These are phyloP conservation scores for Panulirus ornatus DNA, from an alignment of 1,140 invertebrate species.

Conservation along the genomic window DNA sequence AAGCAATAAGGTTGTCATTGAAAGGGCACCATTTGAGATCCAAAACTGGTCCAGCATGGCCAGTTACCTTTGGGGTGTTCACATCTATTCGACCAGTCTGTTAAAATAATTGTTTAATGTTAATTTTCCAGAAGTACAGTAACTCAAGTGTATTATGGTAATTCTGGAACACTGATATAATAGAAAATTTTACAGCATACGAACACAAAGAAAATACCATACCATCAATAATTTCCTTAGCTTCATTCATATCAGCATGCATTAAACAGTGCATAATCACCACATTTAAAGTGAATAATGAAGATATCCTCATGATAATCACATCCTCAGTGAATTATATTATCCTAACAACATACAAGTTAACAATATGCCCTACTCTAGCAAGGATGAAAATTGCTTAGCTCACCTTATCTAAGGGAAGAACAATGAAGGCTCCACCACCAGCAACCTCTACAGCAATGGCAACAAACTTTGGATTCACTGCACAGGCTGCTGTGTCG, in stretches of 20 bases:
- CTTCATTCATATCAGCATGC: too few relatives aligned
- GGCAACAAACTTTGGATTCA: slow-evolving; percentile 96
- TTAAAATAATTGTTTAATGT: neutral
- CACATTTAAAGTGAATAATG: too few relatives aligned
- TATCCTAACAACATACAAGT: too few relatives aligned
- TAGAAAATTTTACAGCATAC: too few relatives aligned
- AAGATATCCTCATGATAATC: too few relatives aligned
- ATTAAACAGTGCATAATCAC: too few relatives aligned
- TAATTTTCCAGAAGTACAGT: neutral
- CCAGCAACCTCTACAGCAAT: slow-evolving; percentile 96
- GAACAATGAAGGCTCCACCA: slow-evolving; percentile 94
- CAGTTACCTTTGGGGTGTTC: slow-evolving; percentile 85
- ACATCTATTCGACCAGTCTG: slow-evolving; percentile 78
- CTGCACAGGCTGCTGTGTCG: slow-evolving; percentile 80
- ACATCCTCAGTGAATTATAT: too few relatives aligned
- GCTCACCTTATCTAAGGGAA: slow-evolving; percentile 92
- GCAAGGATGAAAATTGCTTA: slow-evolving; percentile 27
- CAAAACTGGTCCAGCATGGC: slow-evolving; percentile 89
- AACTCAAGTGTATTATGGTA: neutral
- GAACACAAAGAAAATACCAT: too few relatives aligned
- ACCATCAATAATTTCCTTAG: too few relatives aligned
- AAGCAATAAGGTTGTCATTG: slow-evolving; percentile 97
- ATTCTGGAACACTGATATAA: neutral
- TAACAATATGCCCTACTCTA: too few relatives aligned
- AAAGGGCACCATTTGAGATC: slow-evolving; percentile 95